phyloP scores from a whole-genome alignment of 2,797 vertebrate genomes.

The Sebastes diploproa region DNA sequence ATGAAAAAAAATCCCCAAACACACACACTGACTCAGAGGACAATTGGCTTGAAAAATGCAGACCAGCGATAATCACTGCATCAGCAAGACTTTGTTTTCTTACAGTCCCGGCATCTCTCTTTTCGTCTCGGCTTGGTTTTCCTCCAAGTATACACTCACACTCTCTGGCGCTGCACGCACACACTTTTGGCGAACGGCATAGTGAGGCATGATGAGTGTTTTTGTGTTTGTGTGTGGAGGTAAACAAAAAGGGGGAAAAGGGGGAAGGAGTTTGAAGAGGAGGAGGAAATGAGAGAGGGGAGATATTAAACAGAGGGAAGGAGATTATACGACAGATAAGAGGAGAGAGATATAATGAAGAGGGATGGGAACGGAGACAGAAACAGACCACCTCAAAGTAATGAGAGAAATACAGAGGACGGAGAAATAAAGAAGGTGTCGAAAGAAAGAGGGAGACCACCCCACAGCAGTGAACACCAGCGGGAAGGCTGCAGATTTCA shows the following conservation, averaged over 20 bases:
- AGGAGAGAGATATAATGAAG: slow-evolving; percentile 8
- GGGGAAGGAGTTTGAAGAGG: slow-evolving; percentile 13
- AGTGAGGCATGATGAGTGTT: slow-evolving; percentile 15
- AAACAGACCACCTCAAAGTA: slow-evolving; percentile 69
- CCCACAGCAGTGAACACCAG: slow-evolving; percentile 53
- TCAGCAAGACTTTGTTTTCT: slow-evolving; percentile 70
- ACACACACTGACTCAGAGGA: slow-evolving; percentile 27
- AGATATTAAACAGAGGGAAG: slow-evolving; percentile 43
- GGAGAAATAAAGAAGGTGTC: slow-evolving; percentile 54
- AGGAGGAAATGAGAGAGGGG: slow-evolving; percentile 52
- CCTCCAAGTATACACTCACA: slow-evolving; percentile 1
- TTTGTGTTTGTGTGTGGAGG: slow-evolving; percentile 42
- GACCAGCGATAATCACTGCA: slow-evolving; percentile 53
- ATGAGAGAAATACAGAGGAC: slow-evolving; percentile 31
- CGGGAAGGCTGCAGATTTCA: slow-evolving; percentile 51
- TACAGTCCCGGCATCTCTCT: slow-evolving; percentile 50
- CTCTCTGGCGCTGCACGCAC: neutral
- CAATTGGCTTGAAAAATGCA: slow-evolving; percentile 37
- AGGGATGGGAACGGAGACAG: slow-evolving; percentile 28
- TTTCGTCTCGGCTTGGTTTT: slow-evolving; percentile 47
- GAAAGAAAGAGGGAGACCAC: slow-evolving; percentile 64
- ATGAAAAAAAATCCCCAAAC: neutral
- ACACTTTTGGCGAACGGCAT: neutral
- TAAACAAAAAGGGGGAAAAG: slow-evolving; percentile 44
- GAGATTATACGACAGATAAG: slow-evolving; percentile 41